Evolutionary conservation across 2,113 vertebrate species (phyloP), one percentile per base, ranked within the genome.

Genomic region (Bufo bufo): DNA sequence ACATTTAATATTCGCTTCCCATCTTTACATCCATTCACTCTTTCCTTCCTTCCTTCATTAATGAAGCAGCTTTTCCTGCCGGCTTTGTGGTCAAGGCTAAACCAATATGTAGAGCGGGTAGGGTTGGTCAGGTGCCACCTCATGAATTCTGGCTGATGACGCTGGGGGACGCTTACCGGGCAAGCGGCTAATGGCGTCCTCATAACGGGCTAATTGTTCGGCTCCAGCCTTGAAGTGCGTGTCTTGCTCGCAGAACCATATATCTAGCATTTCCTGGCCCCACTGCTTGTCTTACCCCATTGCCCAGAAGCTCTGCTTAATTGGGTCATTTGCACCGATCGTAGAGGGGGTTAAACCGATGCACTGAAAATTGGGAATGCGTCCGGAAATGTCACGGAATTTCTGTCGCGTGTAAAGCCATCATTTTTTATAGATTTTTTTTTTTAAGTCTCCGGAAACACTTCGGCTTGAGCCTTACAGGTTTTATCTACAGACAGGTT

Each of bases 71-170:
- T 17, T 0, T 77, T 89, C 71, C 79, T 6, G 1, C 17, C 7
- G 82, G 82, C 88, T 65, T 13, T 84, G 54, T 71, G 58, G 82
- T 54, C 79, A 63, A 63, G 89, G 52, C 56, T 43, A 23, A 89
- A 50, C 63, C 16, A 1, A 61, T 52, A 33, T 16, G 58, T 83
- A 1, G 61, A 83, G 45, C 50, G 47, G 20, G 2, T 0, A 0
- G 61, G 81, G 58, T 82, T 93, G 77, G 63, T 91, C 58, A 85
- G 65, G 43, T 90, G 52, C 87, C 79, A 79, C 80, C 54, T 87
- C 33, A 8, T 84, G 77, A 91, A 79, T 90, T 89, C 82, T 87
- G 56, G 10, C 74, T 79, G 56, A 79, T 91, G 90, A 86, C 77
- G 87, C 85, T 50, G 47, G 85, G 77, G 89, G 72, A 33, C 45